phyloP scores from a whole-genome alignment of 1,140 invertebrate species.

The Hyphantria cunea region DNA sequence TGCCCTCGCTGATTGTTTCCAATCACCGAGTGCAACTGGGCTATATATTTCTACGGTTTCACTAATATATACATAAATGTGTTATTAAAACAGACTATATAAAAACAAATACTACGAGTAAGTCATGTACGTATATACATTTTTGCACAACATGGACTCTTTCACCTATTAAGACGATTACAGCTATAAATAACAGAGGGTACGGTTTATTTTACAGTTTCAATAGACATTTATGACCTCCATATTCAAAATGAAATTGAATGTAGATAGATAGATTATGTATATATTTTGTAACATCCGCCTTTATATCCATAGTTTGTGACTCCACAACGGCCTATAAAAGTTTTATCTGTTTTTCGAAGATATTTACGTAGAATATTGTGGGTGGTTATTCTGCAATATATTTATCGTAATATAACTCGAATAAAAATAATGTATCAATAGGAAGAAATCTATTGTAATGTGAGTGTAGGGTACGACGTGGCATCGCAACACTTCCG shows the following conservation, averaged over 20 bases:
- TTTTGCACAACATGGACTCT: constrained; percentile 22
- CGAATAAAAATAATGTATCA: no score
- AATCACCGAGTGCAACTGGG: no score
- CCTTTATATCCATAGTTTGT: constrained; percentile 17
- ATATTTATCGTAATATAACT: constrained; percentile 30
- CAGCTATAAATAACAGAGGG: constrained; percentile 7
- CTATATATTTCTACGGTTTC: no score
- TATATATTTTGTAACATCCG: constrained; percentile 12
- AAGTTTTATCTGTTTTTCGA: constrained; percentile 28
- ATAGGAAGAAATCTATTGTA: constrained; percentile 28
- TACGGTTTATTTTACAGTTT: constrained; percentile 13
- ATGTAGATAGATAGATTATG: constrained; percentile 6
- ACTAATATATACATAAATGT: neutral
- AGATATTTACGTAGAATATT: constrained; percentile 1
- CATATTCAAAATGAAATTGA: constrained; percentile 16
- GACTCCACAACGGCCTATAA: constrained; percentile 18
- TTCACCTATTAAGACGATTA: constrained; percentile 22
- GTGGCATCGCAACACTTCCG: constrained; percentile 39
- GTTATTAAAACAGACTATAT: neutral
- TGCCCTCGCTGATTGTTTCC: no score
- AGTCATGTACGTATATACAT: constrained; percentile 2
- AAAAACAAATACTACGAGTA: neutral
- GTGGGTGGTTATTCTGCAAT: constrained; percentile 11
- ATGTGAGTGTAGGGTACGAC: neutral
- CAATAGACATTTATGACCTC: constrained; percentile 16